Conservation (phyloP, 2,888 invertebrate genomes). For the Acleris sparsana region DNA sequence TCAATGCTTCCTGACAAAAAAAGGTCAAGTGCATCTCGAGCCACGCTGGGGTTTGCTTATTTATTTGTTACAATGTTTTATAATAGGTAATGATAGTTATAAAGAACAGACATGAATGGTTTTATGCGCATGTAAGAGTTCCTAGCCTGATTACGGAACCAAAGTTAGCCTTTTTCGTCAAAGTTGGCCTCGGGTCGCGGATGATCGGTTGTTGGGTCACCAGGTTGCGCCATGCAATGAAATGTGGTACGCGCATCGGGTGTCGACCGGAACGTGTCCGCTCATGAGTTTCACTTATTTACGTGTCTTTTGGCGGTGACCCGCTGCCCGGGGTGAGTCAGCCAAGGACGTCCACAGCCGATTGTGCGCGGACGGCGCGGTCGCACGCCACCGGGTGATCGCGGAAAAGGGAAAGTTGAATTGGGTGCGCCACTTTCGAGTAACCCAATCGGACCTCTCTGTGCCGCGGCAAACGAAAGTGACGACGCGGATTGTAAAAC, state of each 20-base stretch:
- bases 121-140: no score
- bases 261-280: constrained; percentile 4
- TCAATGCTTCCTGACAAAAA: no score
- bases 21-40: no score
- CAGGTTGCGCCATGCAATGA: background rate
- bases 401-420: constrained; percentile 17
- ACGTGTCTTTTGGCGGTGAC: constrained; percentile 14
- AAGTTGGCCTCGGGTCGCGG: background rate
- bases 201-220: background rate
- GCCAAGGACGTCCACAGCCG: constrained; percentile 13
- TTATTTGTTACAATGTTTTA: no score
- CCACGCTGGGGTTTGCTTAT: no score
- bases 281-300: constrained; percentile 16
- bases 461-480: constrained; percentile 10
- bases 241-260: background rate
- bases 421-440: constrained; percentile 9
- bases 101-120: no score
- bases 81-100: no score
- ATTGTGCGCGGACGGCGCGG: constrained; percentile 10
- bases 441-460: background rate
- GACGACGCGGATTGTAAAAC: constrained; percentile 6
- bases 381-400: constrained; percentile 10
- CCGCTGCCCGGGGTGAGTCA: constrained; percentile 7
- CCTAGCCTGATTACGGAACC: no score
- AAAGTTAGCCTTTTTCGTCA: background rate